Percentiles rank a stretch among this genome's conserved stretches.
phyloP scores from a whole-genome alignment of 2,888 invertebrate genomes.

The Siphlonurus alternatus region DNA sequence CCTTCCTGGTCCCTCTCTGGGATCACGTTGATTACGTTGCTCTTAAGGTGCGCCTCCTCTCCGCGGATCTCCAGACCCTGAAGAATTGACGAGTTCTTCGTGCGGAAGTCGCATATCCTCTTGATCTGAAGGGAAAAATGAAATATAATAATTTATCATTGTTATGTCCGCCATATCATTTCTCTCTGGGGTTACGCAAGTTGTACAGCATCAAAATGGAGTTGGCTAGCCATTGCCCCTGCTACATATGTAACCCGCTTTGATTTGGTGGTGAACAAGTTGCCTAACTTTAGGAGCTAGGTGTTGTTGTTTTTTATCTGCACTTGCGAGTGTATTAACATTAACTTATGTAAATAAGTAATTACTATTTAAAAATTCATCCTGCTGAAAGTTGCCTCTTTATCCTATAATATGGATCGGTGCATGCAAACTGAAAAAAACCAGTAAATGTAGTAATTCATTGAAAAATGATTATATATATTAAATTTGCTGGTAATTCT shows the following conservation, averaged over 20 bases:
- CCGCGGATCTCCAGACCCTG: constrained; percentile 49
- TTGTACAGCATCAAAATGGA: not conserved
- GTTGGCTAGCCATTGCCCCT: not conserved
- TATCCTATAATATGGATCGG: no score
- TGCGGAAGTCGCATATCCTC: constrained; percentile 55
- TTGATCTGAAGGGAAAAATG: constrained; percentile 41
- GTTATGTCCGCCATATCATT: not conserved
- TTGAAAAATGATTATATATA: no score
- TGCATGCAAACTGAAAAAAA: no score
- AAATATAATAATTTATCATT: not conserved
- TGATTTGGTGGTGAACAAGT: no score
- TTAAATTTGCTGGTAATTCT: no score
- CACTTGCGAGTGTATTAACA: not conserved
- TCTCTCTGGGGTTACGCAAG: no score
- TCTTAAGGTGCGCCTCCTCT: constrained; percentile 45
- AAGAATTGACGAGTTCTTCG: constrained; percentile 45
- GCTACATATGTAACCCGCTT: no score
- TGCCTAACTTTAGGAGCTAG: not conserved
- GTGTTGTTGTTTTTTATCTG: not conserved
- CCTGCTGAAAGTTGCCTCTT: no score
- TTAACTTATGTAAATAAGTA: no score
- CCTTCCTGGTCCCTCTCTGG: constrained; percentile 58
- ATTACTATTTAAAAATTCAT: no score
- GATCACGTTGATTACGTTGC: constrained; percentile 60
- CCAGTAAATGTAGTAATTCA: no score